Evolutionary conservation across 2,797 vertebrate species (phyloP), one percentile per base, ranked within the genome.

Genomic region (Propithecus perrieri): DNA sequence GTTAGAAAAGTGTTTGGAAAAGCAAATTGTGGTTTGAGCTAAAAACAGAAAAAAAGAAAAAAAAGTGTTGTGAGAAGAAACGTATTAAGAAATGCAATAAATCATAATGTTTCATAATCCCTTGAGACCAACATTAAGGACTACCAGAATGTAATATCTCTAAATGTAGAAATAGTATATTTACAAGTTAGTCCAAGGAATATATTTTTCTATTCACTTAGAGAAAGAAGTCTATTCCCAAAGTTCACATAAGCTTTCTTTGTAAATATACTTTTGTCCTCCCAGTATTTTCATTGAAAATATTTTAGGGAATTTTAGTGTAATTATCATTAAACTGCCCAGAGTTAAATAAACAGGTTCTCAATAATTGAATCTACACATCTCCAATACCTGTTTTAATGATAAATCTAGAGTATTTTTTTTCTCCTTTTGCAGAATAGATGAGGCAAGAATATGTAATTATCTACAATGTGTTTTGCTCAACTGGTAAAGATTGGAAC

Each of bases 391-490:
- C 11, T 80, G 65, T 89, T 78, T 95, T 92, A 89, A 75, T 85
- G 57, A 93, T 78, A 94, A 74, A 75, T 61, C 59, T 53, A 43
- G 41, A 83, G 13, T 71, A 33, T 53, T 89, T 55, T 92, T 79
- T 94, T 59, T 63, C 55, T 85, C 46, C 13, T 22, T 92, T 50
- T 78, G 7, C 41, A 61, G n/a, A 72, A 91, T 35, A 67, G n/a
- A 85, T 15, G 24, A 90, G 50, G 43, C 26, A 46, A 78, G 88
- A 28, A 71, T 83, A 59, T 7, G 1, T 61, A 83, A 53, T 92
- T 94, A 89, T 67, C 92, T 41, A 46, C 88, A 92, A 95, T 86
- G 22, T 67, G 26, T 84, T 97, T 96, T 87, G 75, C 81, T 89
- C 28, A 28, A 3, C 46, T 86, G 43, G 15, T 86, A 69, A 86